Evolutionary conservation across 92 coral and sea anemone genomes (phyloP), one percentile per base, ranked within the genome.

Genomic region (Phenganax subtilis): DNA sequence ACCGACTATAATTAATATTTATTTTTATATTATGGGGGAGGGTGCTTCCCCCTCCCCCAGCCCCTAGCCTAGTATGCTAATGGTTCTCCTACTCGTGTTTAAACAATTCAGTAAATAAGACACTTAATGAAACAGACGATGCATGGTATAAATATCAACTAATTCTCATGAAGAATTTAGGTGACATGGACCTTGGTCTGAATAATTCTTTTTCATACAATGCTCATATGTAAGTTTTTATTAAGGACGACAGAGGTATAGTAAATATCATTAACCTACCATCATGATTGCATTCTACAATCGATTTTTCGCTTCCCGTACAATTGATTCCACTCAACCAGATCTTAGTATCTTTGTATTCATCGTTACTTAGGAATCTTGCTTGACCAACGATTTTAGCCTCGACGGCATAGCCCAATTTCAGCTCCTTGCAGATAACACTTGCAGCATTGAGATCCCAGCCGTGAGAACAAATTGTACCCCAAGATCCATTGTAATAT

Each of bases 401-500:
- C 20, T 69, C 83, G 0, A 80, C 8, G 1, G 87, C 91, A 27
- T 20, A 52, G 0, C 98, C 98, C 44, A 90, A 71, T 83, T 84
- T 90, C 10, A 94, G 94, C 71, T 94, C 94, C 7, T 92, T 89
- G 74, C 98, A 94, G 31, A 93, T 90, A 6, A 92, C 98, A 0
- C 20, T 52, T 6, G 91, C 96, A 28, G 90, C 97, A 0, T 76
- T 61, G 12, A 66, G 80, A n/a, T 87, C 91, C 83, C 91, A 94
- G 52, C 82, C 86, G 61, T 94, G 92, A 28, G 89, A 97, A 61
- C 98, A 94, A 1, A 94, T 84, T 16, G 98, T 94, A 5, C 98
- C 98, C 98, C 98, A 94, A 10, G 76, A 75, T 0, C 97, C 98
- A 4, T 88, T 55, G 67, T 87, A 77, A 8, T 83, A 68, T 28